These are phyloP conservation scores for Pogona vitticeps DNA, from an alignment of 2,113 vertebrate genomes.

Conservation along the genomic window DNA sequence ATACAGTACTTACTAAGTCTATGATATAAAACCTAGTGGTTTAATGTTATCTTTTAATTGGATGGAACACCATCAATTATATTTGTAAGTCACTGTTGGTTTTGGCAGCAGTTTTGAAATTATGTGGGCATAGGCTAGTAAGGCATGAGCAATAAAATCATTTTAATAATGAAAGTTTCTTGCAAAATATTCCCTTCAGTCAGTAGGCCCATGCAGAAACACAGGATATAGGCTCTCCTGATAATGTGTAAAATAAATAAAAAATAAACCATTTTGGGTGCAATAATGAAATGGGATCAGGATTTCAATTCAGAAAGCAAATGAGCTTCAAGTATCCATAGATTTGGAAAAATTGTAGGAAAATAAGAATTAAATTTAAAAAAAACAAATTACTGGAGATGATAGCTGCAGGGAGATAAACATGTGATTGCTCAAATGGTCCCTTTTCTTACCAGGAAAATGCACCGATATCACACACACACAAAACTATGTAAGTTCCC, in stretches of 20 bases:
- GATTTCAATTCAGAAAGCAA: background rate
- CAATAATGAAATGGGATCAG: background rate
- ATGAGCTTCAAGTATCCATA: background rate
- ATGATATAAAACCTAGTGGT: background rate
- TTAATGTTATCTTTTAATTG: background rate
- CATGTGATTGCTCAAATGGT: no score
- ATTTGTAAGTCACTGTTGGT: background rate
- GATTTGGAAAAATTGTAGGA: background rate
- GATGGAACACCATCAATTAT: background rate
- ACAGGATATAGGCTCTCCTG: background rate
- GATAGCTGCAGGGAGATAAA: background rate
- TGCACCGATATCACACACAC: no score
- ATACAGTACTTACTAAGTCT: background rate
- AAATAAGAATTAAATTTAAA: background rate
- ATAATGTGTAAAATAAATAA: background rate
- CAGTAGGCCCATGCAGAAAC: background rate
- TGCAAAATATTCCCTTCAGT: background rate
- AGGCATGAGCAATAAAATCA: background rate
- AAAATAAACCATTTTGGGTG: background rate
- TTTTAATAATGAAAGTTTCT: background rate
- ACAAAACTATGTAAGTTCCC: no score
- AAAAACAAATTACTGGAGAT: background rate
- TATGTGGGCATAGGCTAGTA: background rate
- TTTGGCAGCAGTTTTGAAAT: background rate
- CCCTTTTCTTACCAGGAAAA: no score